Percentiles rank a stretch among this genome's conserved stretches.
These are phyloP conservation scores for Volucella inanis DNA, from an alignment of 2,888 invertebrate genomes.

Conservation along the genomic window DNA sequence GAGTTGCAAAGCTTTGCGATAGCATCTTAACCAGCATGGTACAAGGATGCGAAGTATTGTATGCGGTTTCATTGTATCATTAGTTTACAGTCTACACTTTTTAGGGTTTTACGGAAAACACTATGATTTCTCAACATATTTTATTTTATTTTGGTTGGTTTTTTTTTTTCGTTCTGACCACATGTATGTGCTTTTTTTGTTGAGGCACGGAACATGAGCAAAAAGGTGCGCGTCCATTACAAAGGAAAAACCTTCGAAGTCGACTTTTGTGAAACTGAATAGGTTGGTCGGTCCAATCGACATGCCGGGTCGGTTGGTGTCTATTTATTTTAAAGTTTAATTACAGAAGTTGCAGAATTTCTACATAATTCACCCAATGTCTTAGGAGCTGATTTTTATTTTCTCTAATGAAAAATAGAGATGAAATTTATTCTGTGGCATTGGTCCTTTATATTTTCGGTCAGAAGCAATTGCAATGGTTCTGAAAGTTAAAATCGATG, in stretches of 20 bases:
- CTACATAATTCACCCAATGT: slow-evolving; percentile 10
- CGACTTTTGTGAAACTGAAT: too few species aligned
- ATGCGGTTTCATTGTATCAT: slow-evolving; percentile 66
- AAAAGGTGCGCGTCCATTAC: too few species aligned
- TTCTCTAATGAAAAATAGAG: too few species aligned
- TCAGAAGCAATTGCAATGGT: too few species aligned
- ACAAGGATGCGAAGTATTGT: slow-evolving; percentile 48
- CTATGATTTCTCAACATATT: neutral
- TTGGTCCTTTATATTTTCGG: too few species aligned
- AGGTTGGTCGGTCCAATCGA: neutral
- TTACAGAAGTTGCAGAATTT: slow-evolving; percentile 44
- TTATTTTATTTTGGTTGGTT: too few species aligned
- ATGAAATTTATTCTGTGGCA: too few species aligned
- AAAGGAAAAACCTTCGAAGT: too few species aligned
- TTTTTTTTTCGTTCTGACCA: slow-evolving; percentile 11
- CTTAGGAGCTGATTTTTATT: neutral
- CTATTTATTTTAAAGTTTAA: slow-evolving; percentile 46
- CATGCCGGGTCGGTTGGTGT: neutral
- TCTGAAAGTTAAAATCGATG: too few species aligned
- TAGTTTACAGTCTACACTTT: slow-evolving; percentile 39
- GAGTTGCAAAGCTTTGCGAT: neutral
- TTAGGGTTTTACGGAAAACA: slow-evolving; percentile 14
- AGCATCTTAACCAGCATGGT: slow-evolving; percentile 49
- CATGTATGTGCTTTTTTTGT: slow-evolving; percentile 18
- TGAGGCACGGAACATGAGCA: neutral